phyloP scores from a whole-genome alignment of 2,113 vertebrate species.

The Heliornis fulica region DNA sequence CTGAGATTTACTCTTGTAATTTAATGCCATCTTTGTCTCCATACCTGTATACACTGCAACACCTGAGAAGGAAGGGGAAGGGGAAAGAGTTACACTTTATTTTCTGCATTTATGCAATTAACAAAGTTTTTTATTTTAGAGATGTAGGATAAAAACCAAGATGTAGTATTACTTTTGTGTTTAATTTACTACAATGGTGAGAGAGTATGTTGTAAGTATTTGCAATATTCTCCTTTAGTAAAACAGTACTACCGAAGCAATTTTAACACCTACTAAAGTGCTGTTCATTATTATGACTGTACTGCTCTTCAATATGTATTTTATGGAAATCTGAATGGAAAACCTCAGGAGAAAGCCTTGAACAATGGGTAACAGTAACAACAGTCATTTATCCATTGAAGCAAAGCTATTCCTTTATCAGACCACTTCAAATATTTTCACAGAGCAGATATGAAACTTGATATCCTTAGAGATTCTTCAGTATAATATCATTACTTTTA shows the following conservation, averaged over 20 bases:
- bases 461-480: conserved; percentile 2
- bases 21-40: conserved; percentile 99
- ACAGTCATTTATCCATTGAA: conserved; percentile 1
- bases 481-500: not conserved
- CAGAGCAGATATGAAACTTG: not conserved
- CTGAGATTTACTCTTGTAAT: conserved; percentile 99
- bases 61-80: conserved; percentile 75
- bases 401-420: conserved; percentile 11
- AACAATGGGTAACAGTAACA: conserved; percentile 11
- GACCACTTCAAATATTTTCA: conserved; percentile 42
- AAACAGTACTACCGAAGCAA: not conserved
- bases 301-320: conserved; percentile 1
- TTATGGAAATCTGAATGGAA: conserved; percentile 28
- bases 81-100: not conserved
- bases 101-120: not conserved
- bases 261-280: not conserved
- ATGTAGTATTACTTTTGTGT: not conserved
- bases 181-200: not conserved
- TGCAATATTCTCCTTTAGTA: not conserved
- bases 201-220: not conserved
- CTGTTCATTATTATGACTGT: not conserved
- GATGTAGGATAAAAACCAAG: not conserved
- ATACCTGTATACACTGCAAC: conserved; percentile 98
- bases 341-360: conserved; percentile 16
- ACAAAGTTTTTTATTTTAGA: not conserved